phyloP scores from a whole-genome alignment of 2,888 invertebrate species.

The Zootermopsis nevadensis region DNA sequence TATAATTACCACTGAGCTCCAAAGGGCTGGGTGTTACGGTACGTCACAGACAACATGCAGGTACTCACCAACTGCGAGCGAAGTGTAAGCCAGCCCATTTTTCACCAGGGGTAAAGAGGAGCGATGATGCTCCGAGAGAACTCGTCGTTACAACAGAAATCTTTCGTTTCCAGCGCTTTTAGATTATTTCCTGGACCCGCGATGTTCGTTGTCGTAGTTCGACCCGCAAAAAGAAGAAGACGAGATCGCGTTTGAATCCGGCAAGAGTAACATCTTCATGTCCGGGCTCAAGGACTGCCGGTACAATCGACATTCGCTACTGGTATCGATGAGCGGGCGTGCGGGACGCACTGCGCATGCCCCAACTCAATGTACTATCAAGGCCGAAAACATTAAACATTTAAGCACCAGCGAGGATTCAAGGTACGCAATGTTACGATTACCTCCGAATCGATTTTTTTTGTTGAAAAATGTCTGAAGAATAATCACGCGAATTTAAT shows the following conservation, averaged over 20 bases:
- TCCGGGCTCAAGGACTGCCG: not conserved
- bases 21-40: no score
- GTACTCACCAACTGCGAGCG: slow-evolving; percentile 69
- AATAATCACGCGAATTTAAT: no score
- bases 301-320: not conserved
- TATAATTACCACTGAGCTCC: no score
- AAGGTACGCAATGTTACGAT: no score
- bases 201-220: not conserved
- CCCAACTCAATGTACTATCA: not conserved
- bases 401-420: not conserved
- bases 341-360: not conserved
- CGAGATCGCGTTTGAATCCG: not conserved
- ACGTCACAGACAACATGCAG: no score
- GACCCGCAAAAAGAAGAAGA: not conserved
- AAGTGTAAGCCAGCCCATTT: slow-evolving; percentile 70
- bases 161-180: no score
- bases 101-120: not conserved
- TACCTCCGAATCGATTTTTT: no score
- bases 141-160: no score
- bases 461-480: no score
- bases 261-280: not conserved
- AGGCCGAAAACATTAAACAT: not conserved
- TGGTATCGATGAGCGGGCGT: slow-evolving; percentile 9
- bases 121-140: no score
- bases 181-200: not conserved